Evolutionary conservation across 2,888 invertebrate genomes (phyloP), one percentile per base, ranked within the genome.

Genomic region (Uropetala carovei): DNA sequence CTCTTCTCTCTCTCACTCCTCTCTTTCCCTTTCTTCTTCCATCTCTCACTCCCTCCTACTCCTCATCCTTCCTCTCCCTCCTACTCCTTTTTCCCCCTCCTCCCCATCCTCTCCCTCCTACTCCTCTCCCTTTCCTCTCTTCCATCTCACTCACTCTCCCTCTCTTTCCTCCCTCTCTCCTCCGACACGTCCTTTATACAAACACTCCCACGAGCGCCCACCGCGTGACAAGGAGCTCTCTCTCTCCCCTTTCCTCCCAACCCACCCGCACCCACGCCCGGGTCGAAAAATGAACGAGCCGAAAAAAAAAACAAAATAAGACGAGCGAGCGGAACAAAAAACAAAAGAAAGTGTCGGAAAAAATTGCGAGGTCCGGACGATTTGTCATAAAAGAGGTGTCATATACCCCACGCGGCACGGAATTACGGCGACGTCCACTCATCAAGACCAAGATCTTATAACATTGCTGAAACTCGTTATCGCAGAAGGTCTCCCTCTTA

Each of bases 401-500:
- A 68, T 89, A 89, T 89, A 89, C 89, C 75, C 68, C 89, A 89
- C 89, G 68, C 64, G 89, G 89, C 30, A 64, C 30, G 89, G 89
- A 64, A 89, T 89, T 89, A 89, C 64, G 30, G 64, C 43, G 89
- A 89, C 68, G 64, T 89, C 68, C 89, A 89, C 89, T 89, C 89
- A 89, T 89, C 89, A 89, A 89, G 89, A 89, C 89, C 89, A 64
- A 89, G 89, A 89, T 89, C 89, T 89, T 89, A 89, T 89, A 89
- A 89, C 89, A 43, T 64, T 68, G 89, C 89, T 89, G 89, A 60
- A 89, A 89, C 89, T 89, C 89, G 89, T 89, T 89, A 89, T 89
- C 89, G n/a, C 89, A 43, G 60, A 22, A 11, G 13, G 75, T 22
- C 75, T 75, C 75, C 75, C 75, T 43, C 57, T 89, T 89, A 60